Evolutionary conservation across 2,888 invertebrate species (phyloP).

Genomic region (Standfussiana lucernea): DNA sequence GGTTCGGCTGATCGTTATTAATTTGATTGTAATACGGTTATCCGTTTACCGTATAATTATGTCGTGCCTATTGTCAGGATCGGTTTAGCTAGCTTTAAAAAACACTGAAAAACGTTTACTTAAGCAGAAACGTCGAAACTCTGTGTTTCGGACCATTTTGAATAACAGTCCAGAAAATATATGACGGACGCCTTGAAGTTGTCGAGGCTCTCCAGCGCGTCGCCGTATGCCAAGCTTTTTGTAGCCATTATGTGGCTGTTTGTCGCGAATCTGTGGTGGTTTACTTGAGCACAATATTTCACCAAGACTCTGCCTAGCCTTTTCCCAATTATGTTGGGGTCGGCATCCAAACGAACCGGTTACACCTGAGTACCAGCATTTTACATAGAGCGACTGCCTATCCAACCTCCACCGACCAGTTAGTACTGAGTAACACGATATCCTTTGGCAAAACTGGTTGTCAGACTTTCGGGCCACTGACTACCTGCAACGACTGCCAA

Average conservation of each 20-base stretch:
- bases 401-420: too few relatives aligned
- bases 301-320: too few relatives aligned
- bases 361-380: too few relatives aligned
- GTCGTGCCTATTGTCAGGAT: background rate
- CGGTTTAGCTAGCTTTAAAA: background rate
- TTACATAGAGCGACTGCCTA: too few relatives aligned
- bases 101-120: background rate
- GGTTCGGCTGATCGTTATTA: slow-evolving; percentile 8
- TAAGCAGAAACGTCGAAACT: background rate
- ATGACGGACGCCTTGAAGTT: slow-evolving; percentile 76
- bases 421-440: too few relatives aligned
- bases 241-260: slow-evolving; percentile 80
- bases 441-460: too few relatives aligned
- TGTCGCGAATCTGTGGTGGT: slow-evolving; percentile 78
- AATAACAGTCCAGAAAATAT: background rate
- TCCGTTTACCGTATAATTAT: background rate
- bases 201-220: slow-evolving; percentile 76
- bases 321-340: too few relatives aligned
- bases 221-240: slow-evolving; percentile 77
- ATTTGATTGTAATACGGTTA: slow-evolving; percentile 15
- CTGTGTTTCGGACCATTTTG: background rate
- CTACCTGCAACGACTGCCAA: too few relatives aligned
- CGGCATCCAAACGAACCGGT: too few relatives aligned
- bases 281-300: background rate
- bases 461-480: too few relatives aligned